These are phyloP conservation scores for Clarias platycephalus DNA, from an alignment of 2,797 vertebrate genomes.

Conservation along the genomic window DNA sequence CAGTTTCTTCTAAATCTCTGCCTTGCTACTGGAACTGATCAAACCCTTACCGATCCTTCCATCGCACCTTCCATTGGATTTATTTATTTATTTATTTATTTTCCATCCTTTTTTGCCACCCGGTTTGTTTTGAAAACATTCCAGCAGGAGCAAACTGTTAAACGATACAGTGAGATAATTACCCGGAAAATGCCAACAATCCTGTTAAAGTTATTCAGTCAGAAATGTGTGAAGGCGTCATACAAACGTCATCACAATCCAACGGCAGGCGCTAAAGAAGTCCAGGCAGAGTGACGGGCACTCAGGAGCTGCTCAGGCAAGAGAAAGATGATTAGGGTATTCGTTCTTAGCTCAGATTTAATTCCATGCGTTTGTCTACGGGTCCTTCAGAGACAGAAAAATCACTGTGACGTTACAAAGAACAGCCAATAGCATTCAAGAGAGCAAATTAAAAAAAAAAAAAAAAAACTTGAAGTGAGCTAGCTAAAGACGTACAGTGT, in stretches of 20 bases:
- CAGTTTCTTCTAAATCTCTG: not conserved
- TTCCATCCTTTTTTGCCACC: not conserved
- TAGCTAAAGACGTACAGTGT: not conserved
- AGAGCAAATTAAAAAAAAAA: not conserved
- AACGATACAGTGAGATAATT: not conserved
- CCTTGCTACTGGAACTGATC: not conserved
- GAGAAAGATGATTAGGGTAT: not conserved
- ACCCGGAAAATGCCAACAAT: not conserved
- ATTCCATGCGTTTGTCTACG: not conserved
- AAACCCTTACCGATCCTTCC: not conserved
- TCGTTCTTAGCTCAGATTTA: not conserved
- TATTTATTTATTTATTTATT: no score
- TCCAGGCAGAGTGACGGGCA: not conserved
- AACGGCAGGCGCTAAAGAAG: not conserved
- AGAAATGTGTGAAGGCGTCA: not conserved
- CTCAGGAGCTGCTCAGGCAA: not conserved
- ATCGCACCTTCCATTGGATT: no score
- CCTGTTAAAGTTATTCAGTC: not conserved
- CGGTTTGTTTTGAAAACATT: not conserved
- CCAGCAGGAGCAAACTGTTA: not conserved
- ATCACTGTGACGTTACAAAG: not conserved
- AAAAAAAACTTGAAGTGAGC: not conserved
- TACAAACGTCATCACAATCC: not conserved
- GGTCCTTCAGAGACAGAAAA: not conserved
- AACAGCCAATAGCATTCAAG: not conserved